Evolutionary conservation across 1,140 invertebrate species (phyloP).

Genomic region (Chrysopa pallens): DNA sequence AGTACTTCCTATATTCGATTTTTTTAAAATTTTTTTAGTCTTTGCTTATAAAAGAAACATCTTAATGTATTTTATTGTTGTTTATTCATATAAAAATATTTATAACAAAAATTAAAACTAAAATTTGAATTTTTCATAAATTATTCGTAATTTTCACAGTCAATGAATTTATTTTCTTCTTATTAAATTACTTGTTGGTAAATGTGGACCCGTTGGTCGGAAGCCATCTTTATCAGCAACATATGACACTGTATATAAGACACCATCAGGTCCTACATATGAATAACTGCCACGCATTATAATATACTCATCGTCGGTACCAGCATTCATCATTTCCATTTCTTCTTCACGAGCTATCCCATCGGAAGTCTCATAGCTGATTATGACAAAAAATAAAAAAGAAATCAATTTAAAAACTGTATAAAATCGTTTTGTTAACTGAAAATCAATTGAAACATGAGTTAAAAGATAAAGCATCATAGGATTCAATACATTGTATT

Average conservation of each 20-base stretch:
- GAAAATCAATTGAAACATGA: not conserved
- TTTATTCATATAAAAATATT: too few species aligned
- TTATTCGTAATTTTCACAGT: too few species aligned
- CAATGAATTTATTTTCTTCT: too few species aligned
- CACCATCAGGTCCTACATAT: slow-evolving; percentile 31
- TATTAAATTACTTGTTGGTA: slow-evolving; percentile 9
- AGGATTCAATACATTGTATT: too few species aligned
- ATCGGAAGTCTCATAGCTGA: not conserved
- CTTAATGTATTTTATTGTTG: too few species aligned
- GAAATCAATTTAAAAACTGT: not conserved
- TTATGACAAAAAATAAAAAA: not conserved
- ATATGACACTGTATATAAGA: slow-evolving; percentile 29
- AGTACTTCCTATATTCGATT: too few species aligned
- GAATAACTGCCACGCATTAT: slow-evolving; percentile 35
- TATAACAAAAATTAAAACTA: too few species aligned
- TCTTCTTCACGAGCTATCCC: slow-evolving; percentile 11
- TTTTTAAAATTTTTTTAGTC: too few species aligned
- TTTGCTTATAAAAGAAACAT: too few species aligned
- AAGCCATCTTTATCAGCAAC: slow-evolving; percentile 32
- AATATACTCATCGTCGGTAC: slow-evolving; percentile 27
- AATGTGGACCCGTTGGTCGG: slow-evolving; percentile 29
- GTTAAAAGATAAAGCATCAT: not conserved
- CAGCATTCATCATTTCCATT: slow-evolving; percentile 28
- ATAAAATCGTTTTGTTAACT: not conserved
- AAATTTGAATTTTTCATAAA: too few species aligned